phyloP scores from a whole-genome alignment of 2,113 vertebrate genomes.

The Lethenteron reissneri region DNA sequence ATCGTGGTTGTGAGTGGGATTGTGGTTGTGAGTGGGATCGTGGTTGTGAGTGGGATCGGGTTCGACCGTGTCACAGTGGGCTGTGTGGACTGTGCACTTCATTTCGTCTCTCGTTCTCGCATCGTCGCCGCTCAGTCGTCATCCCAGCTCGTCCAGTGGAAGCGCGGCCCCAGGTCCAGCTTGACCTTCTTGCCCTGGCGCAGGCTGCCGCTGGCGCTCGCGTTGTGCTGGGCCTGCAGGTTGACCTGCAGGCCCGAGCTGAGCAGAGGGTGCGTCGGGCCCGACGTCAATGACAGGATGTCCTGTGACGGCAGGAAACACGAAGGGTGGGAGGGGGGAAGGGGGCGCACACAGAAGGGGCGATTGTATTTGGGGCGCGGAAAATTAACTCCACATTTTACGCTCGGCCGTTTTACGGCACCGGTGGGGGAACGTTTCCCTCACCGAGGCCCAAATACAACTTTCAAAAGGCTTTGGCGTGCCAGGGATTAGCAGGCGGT shows the following conservation, averaged over 20 bases:
- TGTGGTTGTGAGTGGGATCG: too few species aligned
- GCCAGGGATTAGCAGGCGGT: too few species aligned
- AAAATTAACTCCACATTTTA: too few species aligned
- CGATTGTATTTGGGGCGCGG: background rate
- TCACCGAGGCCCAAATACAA: too few species aligned
- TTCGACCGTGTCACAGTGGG: too few species aligned
- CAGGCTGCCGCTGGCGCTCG: slow-evolving; percentile 57
- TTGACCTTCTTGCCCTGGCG: slow-evolving; percentile 67
- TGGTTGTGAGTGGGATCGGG: too few species aligned
- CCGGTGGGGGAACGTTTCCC: too few species aligned
- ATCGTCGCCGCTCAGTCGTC: background rate
- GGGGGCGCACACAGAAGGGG: background rate
- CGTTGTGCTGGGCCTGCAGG: slow-evolving; percentile 75
- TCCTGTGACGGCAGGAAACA: background rate
- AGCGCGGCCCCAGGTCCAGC: slow-evolving; percentile 56
- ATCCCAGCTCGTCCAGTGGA: slow-evolving; percentile 33
- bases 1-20: too few species aligned
- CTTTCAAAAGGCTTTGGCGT: too few species aligned
- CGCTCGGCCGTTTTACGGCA: too few species aligned
- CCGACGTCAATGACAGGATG: background rate
- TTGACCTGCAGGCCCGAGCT: slow-evolving; percentile 59
- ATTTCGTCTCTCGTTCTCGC: too few species aligned
- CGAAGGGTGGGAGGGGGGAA: background rate
- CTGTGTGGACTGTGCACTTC: too few species aligned
- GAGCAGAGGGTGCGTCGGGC: slow-evolving; percentile 4